A percentile compares a stretch with the other conserved stretches of the same genome.
phyloP scores from a whole-genome alignment of 1,140 invertebrate genomes.

The Halesus radiatus region DNA sequence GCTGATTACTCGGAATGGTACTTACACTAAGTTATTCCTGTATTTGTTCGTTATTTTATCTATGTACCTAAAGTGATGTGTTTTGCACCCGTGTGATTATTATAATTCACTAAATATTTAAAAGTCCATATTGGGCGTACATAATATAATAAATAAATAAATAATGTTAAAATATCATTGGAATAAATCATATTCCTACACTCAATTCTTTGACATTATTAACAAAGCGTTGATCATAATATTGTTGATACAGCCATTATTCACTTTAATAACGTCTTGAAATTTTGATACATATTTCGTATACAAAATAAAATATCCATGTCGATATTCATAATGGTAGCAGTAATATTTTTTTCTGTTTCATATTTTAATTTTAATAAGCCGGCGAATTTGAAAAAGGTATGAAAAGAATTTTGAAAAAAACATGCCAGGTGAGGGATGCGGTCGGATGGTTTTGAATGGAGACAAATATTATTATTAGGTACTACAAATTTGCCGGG shows the following conservation, averaged over 20 bases:
- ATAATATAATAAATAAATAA: too few relatives aligned
- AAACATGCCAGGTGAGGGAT: constrained; percentile 27
- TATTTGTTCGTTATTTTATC: too few relatives aligned
- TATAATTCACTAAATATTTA: too few relatives aligned
- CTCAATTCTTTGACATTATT: background rate
- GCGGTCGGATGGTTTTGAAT: constrained; percentile 30
- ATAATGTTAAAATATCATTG: too few relatives aligned
- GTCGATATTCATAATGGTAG: constrained; percentile 16
- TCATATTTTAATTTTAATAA: constrained; percentile 25
- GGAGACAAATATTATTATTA: constrained; percentile 39
- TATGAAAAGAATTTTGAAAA: background rate
- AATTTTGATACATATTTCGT: background rate
- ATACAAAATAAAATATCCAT: background rate
- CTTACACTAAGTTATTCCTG: too few relatives aligned
- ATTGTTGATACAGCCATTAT: constrained; percentile 29
- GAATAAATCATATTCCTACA: too few relatives aligned
- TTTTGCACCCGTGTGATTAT: too few relatives aligned
- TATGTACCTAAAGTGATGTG: too few relatives aligned
- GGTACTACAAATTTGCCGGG: constrained; percentile 23
- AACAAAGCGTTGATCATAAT: background rate
- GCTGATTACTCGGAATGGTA: too few relatives aligned
- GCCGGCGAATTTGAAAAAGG: constrained; percentile 20
- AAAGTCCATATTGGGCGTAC: too few relatives aligned
- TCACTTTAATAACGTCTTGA: constrained; percentile 18
- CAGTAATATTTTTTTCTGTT: background rate